Evolutionary conservation across 2,888 invertebrate species (phyloP).

Genomic region (Leptopterna dolabrata): DNA sequence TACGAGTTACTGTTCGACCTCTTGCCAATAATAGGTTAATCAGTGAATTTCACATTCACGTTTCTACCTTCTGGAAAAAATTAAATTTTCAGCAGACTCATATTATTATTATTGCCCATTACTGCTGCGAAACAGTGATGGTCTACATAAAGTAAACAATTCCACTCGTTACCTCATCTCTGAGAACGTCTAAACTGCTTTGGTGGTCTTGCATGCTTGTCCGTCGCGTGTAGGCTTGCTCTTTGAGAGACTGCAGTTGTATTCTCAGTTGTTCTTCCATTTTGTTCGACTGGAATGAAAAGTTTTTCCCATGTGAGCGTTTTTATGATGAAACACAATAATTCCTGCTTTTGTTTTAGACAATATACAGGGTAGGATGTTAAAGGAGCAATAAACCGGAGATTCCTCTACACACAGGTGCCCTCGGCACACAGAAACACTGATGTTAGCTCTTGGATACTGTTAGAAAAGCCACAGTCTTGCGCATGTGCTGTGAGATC

Average conservation of each 20-base stretch:
- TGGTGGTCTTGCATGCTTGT: slow-evolving; percentile 88
- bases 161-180: slow-evolving; percentile 76
- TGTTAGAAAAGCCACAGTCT: too few species aligned
- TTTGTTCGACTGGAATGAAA: slow-evolving; percentile 71
- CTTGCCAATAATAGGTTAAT: too few species aligned
- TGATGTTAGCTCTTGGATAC: too few species aligned
- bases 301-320: neutral
- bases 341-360: neutral
- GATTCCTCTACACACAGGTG: neutral
- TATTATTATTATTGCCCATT: too few species aligned
- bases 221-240: slow-evolving; percentile 85
- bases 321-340: neutral
- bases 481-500: too few species aligned
- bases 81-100: too few species aligned
- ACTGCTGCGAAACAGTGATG: too few species aligned
- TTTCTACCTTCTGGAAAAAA: too few species aligned
- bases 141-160: too few species aligned
- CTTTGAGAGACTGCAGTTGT: slow-evolving; percentile 84
- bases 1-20: too few species aligned
- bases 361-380: neutral
- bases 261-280: slow-evolving; percentile 82
- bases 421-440: neutral
- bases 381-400: neutral
- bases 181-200: slow-evolving; percentile 86
- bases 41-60: too few species aligned